These are phyloP conservation scores for Helleia helle DNA, from an alignment of 2,888 invertebrate genomes.

Conservation along the genomic window DNA sequence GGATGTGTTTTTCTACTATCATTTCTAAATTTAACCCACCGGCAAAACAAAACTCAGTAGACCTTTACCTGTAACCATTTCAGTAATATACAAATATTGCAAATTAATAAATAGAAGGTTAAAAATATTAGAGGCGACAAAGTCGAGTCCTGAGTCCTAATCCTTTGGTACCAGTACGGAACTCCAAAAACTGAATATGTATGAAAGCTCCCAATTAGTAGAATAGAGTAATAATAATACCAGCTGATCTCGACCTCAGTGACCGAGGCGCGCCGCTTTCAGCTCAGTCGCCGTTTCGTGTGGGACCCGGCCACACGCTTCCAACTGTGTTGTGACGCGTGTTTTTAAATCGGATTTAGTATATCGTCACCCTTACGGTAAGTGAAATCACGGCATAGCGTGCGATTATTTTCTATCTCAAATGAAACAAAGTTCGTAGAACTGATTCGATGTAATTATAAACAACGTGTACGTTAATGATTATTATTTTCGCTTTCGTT, in stretches of 20 bases:
- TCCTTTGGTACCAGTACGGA: no score
- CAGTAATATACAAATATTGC: no score
- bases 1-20: no score
- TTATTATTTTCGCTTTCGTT: no score
- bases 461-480: background rate
- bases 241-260: conserved; percentile 24
- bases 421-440: conserved; percentile 9
- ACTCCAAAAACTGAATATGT: no score
- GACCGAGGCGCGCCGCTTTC: conserved; percentile 36
- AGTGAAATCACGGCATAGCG: conserved; percentile 37
- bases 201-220: conserved; percentile 15
- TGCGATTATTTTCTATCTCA: conserved; percentile 15
- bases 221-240: background rate
- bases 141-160: no score
- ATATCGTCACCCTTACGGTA: conserved; percentile 49
- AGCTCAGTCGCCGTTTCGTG: conserved; percentile 50
- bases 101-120: no score
- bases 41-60: no score
- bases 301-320: conserved; percentile 46
- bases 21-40: no score
- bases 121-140: no score
- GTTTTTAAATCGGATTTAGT: conserved; percentile 41
- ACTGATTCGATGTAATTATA: no score
- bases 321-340: conserved; percentile 38
- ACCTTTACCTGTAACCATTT: no score